Evolutionary conservation across 2,113 vertebrate genomes (phyloP).

Genomic region (Casuarius casuarius): DNA sequence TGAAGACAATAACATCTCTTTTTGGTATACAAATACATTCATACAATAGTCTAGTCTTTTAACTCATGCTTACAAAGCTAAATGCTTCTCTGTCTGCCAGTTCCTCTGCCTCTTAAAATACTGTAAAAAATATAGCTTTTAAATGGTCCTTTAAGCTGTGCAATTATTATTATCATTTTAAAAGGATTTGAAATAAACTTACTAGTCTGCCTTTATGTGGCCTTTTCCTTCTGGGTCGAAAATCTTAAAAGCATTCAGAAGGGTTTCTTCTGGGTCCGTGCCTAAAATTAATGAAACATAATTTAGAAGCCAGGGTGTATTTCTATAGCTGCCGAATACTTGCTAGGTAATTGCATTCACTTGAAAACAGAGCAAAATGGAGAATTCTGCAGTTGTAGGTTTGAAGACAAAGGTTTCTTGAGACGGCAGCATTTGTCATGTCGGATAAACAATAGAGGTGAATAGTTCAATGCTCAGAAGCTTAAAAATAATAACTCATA

Average conservation of each 20-base stretch:
- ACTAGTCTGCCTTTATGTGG: conserved; percentile 89
- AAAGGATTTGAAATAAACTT: conserved; percentile 65
- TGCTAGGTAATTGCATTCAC: conserved; percentile 37
- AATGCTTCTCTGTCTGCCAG: background rate
- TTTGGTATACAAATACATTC: conserved; percentile 27
- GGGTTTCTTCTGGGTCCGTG: conserved; percentile 91
- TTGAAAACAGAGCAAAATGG: conserved; percentile 49
- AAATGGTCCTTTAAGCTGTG: background rate
- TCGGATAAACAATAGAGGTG: conserved; percentile 71
- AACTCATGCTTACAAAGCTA: background rate
- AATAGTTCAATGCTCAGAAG: conserved; percentile 72
- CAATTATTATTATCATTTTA: background rate
- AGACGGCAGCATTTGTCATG: conserved; percentile 67
- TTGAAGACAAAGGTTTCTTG: conserved; percentile 64
- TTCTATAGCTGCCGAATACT: conserved; percentile 12
- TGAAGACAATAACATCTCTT: conserved; percentile 65
- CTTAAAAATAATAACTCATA: conserved; percentile 73
- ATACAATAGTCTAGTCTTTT: background rate
- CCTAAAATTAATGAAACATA: conserved; percentile 74
- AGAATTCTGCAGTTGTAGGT: conserved; percentile 46
- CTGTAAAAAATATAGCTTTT: background rate
- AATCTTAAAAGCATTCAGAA: conserved; percentile 91
- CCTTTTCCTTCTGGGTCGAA: conserved; percentile 90
- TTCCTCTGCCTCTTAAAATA: background rate
- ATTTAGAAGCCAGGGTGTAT: conserved; percentile 10